phyloP scores from a whole-genome alignment of 2,113 vertebrate species.

The Gambusia holbrooki region DNA sequence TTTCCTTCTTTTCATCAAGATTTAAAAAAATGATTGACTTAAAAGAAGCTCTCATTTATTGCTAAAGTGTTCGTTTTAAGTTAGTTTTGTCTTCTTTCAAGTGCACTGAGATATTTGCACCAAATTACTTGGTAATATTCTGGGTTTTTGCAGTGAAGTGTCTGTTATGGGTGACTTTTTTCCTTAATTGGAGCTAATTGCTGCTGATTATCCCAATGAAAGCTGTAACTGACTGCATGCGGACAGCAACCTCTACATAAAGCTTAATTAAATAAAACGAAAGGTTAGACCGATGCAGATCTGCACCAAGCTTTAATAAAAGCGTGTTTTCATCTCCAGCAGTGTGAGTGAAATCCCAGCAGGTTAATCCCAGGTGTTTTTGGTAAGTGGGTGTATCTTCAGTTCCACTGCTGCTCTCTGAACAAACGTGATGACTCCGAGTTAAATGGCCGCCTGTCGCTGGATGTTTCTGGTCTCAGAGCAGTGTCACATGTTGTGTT shows the following conservation, averaged over 20 bases:
- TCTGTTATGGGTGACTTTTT: constrained; percentile 55
- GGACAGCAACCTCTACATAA: neutral
- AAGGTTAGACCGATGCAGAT: constrained; percentile 1
- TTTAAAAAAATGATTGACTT: no score
- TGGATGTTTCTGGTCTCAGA: constrained; percentile 21
- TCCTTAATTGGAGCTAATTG: constrained; percentile 7
- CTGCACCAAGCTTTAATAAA: constrained; percentile 10
- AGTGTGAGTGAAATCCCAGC: constrained; percentile 13
- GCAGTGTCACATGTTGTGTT: constrained; percentile 47
- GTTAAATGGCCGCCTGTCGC: constrained; percentile 52
- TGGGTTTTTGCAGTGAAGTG: constrained; percentile 46
- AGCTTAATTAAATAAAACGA: constrained; percentile 21
- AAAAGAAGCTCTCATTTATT: no score
- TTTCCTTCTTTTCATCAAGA: no score
- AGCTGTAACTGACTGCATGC: constrained; percentile 14
- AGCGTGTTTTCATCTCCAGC: neutral
- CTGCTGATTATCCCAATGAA: constrained; percentile 60
- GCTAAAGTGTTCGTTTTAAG: no score
- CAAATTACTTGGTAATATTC: no score
- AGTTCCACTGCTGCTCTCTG: constrained; percentile 22
- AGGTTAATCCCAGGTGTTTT: constrained; percentile 45
- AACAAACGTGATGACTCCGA: constrained; percentile 52
- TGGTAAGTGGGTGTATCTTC: constrained; percentile 28
- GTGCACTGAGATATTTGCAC: no score
- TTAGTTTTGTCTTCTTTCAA: no score